Percentiles rank a stretch among this genome's conserved stretches.
Evolutionary conservation across 1,140 invertebrate species (phyloP).

Genomic region (Camponotus vicinus): DNA sequence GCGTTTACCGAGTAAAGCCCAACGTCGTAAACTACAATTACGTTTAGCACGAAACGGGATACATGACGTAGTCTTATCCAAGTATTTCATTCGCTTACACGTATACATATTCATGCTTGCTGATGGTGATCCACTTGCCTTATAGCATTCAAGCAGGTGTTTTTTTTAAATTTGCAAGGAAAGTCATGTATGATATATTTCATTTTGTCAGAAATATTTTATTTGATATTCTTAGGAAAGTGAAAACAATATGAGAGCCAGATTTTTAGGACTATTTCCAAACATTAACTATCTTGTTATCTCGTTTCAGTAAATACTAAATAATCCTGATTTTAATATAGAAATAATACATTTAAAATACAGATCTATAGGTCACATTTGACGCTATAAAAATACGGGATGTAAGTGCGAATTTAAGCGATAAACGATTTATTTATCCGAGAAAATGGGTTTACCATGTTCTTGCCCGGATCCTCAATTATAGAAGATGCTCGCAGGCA

Average conservation of each 20-base stretch:
- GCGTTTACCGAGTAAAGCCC: conserved; percentile 8
- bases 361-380: not conserved
- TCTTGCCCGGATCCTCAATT: conserved; percentile 20
- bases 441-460: conserved; percentile 16
- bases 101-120: conserved; percentile 29
- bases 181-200: not conserved
- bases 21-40: conserved; percentile 53
- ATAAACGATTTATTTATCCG: conserved; percentile 14
- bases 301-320: not conserved
- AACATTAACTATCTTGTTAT: not conserved
- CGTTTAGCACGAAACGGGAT: conserved; percentile 34
- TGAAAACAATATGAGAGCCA: not conserved
- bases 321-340: not conserved
- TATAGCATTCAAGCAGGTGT: not conserved
- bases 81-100: conserved; percentile 13
- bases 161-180: not conserved
- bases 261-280: not conserved
- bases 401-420: conserved; percentile 1
- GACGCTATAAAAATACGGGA: not conserved
- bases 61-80: not conserved
- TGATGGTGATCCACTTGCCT: not conserved
- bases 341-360: not conserved
- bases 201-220: not conserved
- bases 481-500: not conserved
- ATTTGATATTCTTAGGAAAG: not conserved